Percentiles rank a stretch among this genome's conserved stretches.
Evolutionary conservation across 2,888 invertebrate species (phyloP).

Genomic region (Serripes groenlandicus): DNA sequence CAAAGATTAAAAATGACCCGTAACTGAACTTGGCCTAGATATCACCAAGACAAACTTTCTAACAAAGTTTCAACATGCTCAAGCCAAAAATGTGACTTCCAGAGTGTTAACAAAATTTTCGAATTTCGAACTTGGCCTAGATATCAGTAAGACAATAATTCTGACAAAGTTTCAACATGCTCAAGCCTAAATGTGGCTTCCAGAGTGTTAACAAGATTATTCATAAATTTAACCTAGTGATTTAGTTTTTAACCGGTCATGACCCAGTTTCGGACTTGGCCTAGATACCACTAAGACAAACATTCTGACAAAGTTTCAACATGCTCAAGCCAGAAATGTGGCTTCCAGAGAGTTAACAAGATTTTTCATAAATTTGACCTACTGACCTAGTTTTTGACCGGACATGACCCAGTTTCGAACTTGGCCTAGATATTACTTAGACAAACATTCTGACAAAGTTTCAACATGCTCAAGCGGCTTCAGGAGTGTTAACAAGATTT

Average conservation of each 20-base stretch:
- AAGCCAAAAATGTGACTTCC: not conserved
- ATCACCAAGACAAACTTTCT: not conserved
- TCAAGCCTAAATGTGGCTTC: not conserved
- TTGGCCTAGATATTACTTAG: not conserved
- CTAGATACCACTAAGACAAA: not conserved
- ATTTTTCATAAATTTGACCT: not conserved
- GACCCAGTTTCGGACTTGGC: not conserved
- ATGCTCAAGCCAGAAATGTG: not conserved
- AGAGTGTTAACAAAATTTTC: not conserved
- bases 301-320: not conserved
- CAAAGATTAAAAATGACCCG: not conserved
- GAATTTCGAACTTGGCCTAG: not conserved
- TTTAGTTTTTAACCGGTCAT: not conserved
- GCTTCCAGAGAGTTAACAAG: not conserved
- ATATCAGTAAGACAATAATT: not conserved
- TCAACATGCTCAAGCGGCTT: not conserved
- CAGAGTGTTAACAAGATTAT: not conserved
- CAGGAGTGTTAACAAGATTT: not conserved
- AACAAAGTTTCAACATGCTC: not conserved
- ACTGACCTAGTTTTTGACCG: not conserved
- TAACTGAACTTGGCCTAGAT: not conserved
- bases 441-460: not conserved
- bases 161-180: not conserved
- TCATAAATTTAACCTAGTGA: not conserved
- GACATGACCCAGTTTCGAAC: not conserved